Percentiles rank a stretch among this genome's conserved stretches.
phyloP scores from a whole-genome alignment of 2,888 invertebrate species.

The Nineta flava region DNA sequence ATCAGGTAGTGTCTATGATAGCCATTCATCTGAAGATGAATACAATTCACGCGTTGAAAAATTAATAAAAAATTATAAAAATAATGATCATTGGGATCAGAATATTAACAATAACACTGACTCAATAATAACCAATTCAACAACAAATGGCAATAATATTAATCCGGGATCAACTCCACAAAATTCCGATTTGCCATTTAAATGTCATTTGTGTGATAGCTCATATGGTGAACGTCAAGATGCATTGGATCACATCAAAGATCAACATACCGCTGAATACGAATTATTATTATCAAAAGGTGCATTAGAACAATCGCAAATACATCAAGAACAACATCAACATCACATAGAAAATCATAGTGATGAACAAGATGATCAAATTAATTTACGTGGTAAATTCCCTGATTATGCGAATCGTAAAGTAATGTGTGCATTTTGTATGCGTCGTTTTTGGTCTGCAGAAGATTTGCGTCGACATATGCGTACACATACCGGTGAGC shows the following conservation, averaged over 20 bases:
- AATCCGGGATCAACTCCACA: slow-evolving; percentile 13
- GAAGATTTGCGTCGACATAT: slow-evolving; percentile 87
- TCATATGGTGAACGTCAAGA: slow-evolving; percentile 66
- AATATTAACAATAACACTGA: slow-evolving; percentile 19
- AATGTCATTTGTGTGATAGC: slow-evolving; percentile 84
- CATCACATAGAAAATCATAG: slow-evolving; percentile 20
- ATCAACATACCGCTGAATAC: slow-evolving; percentile 61
- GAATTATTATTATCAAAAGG: slow-evolving; percentile 69
- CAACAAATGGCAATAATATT: slow-evolving; percentile 13
- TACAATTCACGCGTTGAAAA: slow-evolving; percentile 19
- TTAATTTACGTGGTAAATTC: slow-evolving; percentile 59
- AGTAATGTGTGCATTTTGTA: slow-evolving; percentile 82
- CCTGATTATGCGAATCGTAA: slow-evolving; percentile 78
- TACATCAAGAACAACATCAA: slow-evolving; percentile 13
- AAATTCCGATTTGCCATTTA: slow-evolving; percentile 61
- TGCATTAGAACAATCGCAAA: slow-evolving; percentile 44
- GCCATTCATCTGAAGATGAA: slow-evolving; percentile 28
- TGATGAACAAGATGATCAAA: slow-evolving; percentile 33
- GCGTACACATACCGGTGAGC: slow-evolving; percentile 83
- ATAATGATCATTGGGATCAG: slow-evolving; percentile 12
- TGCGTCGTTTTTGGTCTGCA: slow-evolving; percentile 88
- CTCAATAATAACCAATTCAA: slow-evolving; percentile 15
- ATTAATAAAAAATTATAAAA: slow-evolving; percentile 17
- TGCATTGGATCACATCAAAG: slow-evolving; percentile 67
- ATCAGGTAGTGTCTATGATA: slow-evolving; percentile 23